Evolutionary conservation across 2,113 vertebrate genomes (phyloP).

Genomic region (Alosa alosa): DNA sequence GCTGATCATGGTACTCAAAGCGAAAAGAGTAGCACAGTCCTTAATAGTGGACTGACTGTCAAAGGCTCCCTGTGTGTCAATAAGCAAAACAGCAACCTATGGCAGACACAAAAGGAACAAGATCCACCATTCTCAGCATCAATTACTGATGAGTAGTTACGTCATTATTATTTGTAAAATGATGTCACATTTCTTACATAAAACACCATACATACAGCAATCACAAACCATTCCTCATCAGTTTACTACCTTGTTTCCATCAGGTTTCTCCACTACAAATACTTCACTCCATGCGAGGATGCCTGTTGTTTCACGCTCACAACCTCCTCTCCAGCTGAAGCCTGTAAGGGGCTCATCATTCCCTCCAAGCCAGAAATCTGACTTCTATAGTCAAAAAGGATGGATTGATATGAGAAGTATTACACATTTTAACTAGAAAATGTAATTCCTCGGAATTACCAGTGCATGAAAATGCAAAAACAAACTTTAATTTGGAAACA

Average conservation of each 20-base stretch:
- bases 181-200: background rate
- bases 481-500: too few species aligned
- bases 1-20: slow-evolving; percentile 98
- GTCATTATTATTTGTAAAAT: background rate
- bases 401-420: slow-evolving; percentile 57
- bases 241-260: slow-evolving; percentile 79
- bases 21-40: slow-evolving; percentile 97
- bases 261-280: slow-evolving; percentile 84
- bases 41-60: slow-evolving; percentile 99
- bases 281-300: slow-evolving; percentile 97
- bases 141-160: too few species aligned
- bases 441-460: too few species aligned
- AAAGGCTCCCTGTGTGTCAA: slow-evolving; percentile 98
- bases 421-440: too few species aligned
- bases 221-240: slow-evolving; percentile 51
- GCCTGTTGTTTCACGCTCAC: slow-evolving; percentile 95
- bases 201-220: slow-evolving; percentile 50
- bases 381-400: background rate
- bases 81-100: slow-evolving; percentile 93
- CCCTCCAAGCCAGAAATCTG: slow-evolving; percentile 84
- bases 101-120: background rate
- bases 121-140: too few species aligned
- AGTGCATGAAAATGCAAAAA: too few species aligned
- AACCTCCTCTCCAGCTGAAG: slow-evolving; percentile 96
- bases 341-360: slow-evolving; percentile 88